These are phyloP conservation scores for Peromyscus maniculatus DNA, from an alignment of 2,113 vertebrate genomes.

Conservation along the genomic window DNA sequence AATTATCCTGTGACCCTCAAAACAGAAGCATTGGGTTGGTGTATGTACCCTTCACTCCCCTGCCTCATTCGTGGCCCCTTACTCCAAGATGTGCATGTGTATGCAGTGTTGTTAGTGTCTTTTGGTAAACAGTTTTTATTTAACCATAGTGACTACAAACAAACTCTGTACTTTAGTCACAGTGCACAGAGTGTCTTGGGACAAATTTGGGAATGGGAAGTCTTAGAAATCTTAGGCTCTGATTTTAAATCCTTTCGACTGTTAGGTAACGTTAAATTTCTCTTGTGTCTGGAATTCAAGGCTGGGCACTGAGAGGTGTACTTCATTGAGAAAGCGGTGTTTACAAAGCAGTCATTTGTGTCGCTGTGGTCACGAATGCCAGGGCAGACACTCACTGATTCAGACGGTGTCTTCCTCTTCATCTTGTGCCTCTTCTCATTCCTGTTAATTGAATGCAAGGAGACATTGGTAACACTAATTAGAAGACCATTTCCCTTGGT, in stretches of 20 bases:
- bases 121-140: constrained; percentile 57
- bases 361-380: neutral
- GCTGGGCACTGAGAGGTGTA: neutral
- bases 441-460: neutral
- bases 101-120: neutral
- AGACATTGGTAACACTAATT: neutral
- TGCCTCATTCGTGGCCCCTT: neutral
- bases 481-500: neutral
- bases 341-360: neutral
- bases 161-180: neutral
- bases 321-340: constrained; percentile 38
- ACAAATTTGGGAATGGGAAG: neutral
- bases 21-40: neutral
- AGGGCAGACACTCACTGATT: neutral
- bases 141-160: neutral
- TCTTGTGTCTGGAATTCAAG: constrained; percentile 18
- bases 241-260: constrained; percentile 57
- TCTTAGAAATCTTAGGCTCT: constrained; percentile 6
- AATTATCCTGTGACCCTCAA: neutral
- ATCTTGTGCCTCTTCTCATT: neutral
- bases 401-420: neutral
- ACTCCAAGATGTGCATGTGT: neutral
- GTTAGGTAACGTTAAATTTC: constrained; percentile 42
- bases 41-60: no score
- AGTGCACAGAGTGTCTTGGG: neutral